phyloP scores from a whole-genome alignment of 2,797 vertebrate genomes.

The Danio choprae region DNA sequence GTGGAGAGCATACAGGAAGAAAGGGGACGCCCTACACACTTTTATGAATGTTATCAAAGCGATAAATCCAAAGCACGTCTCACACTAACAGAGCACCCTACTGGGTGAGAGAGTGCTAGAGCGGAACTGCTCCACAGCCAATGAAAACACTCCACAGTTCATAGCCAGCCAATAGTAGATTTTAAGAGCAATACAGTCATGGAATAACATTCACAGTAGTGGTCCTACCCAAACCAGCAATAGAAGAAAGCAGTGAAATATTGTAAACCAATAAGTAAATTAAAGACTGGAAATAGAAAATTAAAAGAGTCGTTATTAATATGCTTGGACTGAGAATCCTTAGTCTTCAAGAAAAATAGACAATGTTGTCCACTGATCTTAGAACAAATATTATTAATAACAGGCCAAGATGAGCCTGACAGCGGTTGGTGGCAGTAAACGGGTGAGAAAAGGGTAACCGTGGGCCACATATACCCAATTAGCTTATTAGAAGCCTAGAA shows the following conservation, averaged over 20 bases:
- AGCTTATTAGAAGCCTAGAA: background rate
- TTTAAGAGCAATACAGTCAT: conserved; percentile 41
- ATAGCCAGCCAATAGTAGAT: conserved; percentile 51
- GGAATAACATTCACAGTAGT: conserved; percentile 38
- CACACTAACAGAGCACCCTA: conserved; percentile 51
- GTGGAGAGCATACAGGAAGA: conserved; percentile 33
- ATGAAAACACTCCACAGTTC: conserved; percentile 56
- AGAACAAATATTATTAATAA: conserved; percentile 66
- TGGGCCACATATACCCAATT: background rate
- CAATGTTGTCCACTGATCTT: conserved; percentile 45
- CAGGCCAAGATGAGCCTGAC: conserved; percentile 57
- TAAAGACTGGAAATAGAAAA: conserved; percentile 39
- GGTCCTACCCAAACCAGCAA: conserved; percentile 26
- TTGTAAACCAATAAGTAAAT: conserved; percentile 24
- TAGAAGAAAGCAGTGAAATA: conserved; percentile 28
- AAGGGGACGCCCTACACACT: conserved; percentile 16
- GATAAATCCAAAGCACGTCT: conserved; percentile 56
- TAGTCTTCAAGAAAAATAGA: conserved; percentile 14
- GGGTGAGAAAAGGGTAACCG: conserved; percentile 29
- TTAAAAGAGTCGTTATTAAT: conserved; percentile 41
- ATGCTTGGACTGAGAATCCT: conserved; percentile 30
- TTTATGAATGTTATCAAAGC: conserved; percentile 59
- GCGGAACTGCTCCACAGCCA: conserved; percentile 48
- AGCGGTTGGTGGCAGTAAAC: conserved; percentile 42
- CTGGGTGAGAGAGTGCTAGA: conserved; percentile 53